These are phyloP conservation scores for Clarias laeviceps DNA, from an alignment of 2,797 vertebrate genomes.

Conservation along the genomic window DNA sequence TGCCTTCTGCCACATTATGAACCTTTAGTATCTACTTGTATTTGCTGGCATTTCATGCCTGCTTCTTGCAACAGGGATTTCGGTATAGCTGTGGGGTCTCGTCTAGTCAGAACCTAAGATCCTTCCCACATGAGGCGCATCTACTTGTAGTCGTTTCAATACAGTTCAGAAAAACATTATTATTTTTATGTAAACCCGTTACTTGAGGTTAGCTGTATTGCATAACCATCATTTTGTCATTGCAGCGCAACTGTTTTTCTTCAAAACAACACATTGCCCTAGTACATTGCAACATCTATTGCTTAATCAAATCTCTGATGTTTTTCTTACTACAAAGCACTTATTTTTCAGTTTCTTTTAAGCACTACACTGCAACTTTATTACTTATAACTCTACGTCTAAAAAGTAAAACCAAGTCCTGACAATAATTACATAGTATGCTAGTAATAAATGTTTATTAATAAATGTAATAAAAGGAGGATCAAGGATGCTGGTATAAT, in stretches of 20 bases:
- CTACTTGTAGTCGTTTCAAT: not conserved
- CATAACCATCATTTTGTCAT: slow-evolving; percentile 12
- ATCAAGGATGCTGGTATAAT: not conserved
- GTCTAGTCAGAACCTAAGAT: not conserved
- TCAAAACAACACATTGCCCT: not conserved
- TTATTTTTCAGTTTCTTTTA: not conserved
- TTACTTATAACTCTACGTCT: not conserved
- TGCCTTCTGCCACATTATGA: slow-evolving; percentile 40
- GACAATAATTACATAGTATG: not conserved
- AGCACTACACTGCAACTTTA: not conserved
- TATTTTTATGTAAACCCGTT: not conserved
- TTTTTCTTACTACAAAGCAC: not conserved
- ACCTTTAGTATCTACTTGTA: not conserved
- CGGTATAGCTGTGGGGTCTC: not conserved
- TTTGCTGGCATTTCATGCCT: not conserved
- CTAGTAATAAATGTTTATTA: not conserved
- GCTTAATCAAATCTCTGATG: not conserved
- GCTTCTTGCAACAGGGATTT: not conserved
- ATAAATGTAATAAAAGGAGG: not conserved
- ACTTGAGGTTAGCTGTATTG: not conserved
- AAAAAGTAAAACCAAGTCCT: not conserved
- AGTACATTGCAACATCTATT: not conserved
- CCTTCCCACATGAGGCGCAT: not conserved
- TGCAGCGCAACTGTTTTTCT: not conserved
- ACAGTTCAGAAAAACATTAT: not conserved